phyloP scores from a whole-genome alignment of 1,140 invertebrate species.

The Procambarus virginalis region DNA sequence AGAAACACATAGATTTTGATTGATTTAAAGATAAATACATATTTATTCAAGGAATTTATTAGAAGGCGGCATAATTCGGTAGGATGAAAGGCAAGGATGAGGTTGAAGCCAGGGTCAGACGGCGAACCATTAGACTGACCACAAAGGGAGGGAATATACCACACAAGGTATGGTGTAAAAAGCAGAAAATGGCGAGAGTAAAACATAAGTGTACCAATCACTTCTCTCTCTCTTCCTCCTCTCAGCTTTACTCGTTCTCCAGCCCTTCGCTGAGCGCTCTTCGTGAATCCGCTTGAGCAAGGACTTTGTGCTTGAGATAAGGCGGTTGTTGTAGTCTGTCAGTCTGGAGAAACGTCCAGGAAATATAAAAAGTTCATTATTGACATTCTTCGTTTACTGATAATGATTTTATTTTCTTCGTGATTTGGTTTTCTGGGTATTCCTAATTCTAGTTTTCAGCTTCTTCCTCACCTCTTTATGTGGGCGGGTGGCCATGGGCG shows the following conservation, averaged over 20 bases:
- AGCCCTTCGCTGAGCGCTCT: neutral
- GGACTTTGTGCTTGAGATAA: no score
- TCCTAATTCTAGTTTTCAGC: no score
- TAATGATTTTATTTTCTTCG: no score
- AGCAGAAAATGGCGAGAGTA: slow-evolving; percentile 61
- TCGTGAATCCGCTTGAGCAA: neutral
- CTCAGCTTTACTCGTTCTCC: slow-evolving; percentile 13
- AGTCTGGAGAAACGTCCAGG: no score
- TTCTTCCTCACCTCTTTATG: no score
- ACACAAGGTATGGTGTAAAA: slow-evolving; percentile 61
- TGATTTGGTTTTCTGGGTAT: no score
- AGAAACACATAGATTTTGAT: neutral
- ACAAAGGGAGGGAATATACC: slow-evolving; percentile 63
- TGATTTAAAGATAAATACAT: neutral
- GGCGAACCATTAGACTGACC: slow-evolving; percentile 54
- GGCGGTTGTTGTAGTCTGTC: no score
- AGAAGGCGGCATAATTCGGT: no score
- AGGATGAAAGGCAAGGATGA: neutral
- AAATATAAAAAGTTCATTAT: no score
- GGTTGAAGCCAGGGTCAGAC: slow-evolving; percentile 30
- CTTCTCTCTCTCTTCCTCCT: slow-evolving; percentile 22
- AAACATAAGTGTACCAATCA: slow-evolving; percentile 52
- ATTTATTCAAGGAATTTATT: neutral
- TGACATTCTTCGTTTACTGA: no score
- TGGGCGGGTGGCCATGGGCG: neutral